These are phyloP conservation scores for Zoroaster sp. DNA, from an alignment of 53 echinoderm and acorn worm genomes.

Conservation along the genomic window DNA sequence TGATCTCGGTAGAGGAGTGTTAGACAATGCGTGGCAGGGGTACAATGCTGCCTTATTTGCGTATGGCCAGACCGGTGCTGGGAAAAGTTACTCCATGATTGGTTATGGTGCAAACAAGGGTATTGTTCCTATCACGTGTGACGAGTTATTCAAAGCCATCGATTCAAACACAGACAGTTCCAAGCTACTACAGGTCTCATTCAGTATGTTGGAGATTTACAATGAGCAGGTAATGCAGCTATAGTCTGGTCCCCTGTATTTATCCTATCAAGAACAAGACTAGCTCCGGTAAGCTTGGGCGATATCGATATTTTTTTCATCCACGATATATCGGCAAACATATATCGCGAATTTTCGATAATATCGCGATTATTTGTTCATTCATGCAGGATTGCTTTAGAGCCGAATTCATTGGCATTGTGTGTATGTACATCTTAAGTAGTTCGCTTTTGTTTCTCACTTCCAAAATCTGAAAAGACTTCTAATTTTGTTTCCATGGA, in stretches of 20 bases:
- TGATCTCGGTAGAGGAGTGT: constrained; percentile 83
- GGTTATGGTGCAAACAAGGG: constrained; percentile 93
- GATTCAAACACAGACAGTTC: constrained; percentile 61
- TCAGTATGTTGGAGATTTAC: constrained; percentile 93
- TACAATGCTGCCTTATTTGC: constrained; percentile 94
- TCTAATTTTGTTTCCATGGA: too few relatives aligned
- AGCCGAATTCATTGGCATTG: too few relatives aligned
- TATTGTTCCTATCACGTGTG: constrained; percentile 88
- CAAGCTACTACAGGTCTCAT: constrained; percentile 77
- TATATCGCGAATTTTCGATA: too few relatives aligned
- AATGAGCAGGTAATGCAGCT: constrained; percentile 58
- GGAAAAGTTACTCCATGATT: constrained; percentile 88
- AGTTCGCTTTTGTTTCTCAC: too few relatives aligned
- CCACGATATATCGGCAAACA: too few relatives aligned
- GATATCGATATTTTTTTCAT: too few relatives aligned
- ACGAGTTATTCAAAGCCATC: constrained; percentile 78
- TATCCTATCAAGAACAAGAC: too few relatives aligned
- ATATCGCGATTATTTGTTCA: too few relatives aligned
- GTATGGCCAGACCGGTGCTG: constrained; percentile 95
- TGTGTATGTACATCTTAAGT: too few relatives aligned
- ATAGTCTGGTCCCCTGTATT: neutral
- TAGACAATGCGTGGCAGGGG: constrained; percentile 87
- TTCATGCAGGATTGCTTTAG: too few relatives aligned
- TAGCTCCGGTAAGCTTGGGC: too few relatives aligned
- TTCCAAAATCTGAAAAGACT: too few relatives aligned